Percentiles rank a stretch among this genome's conserved stretches.
These are phyloP conservation scores for Eilema depressum DNA, from an alignment of 2,888 invertebrate species.

Conservation along the genomic window DNA sequence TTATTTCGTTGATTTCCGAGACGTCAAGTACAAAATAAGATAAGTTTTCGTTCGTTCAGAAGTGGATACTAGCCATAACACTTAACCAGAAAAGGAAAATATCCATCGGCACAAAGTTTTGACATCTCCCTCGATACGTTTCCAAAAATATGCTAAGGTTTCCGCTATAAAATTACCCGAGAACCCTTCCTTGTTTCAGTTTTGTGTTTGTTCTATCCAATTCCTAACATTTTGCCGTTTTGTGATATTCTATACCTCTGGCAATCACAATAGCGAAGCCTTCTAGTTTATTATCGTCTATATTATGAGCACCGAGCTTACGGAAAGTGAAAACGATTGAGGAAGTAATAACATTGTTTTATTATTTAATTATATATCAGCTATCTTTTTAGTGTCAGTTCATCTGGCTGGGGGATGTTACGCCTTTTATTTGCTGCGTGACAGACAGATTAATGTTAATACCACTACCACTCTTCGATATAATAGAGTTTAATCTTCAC, in stretches of 20 bases:
- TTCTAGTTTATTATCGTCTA: constrained; percentile 64
- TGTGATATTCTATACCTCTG: constrained; percentile 68
- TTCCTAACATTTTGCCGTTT: constrained; percentile 58
- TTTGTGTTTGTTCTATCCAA: constrained; percentile 62
- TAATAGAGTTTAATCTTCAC: no score
- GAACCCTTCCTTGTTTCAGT: constrained; percentile 56
- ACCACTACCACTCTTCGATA: no score
- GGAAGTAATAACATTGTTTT: constrained; percentile 35
- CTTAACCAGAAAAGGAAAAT: constrained; percentile 26
- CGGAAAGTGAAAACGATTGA: constrained; percentile 49
- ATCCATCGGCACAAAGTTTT: constrained; percentile 41
- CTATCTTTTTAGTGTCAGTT: not conserved
- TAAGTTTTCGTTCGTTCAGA: constrained; percentile 18
- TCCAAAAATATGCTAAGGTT: constrained; percentile 66
- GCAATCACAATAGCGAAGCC: constrained; percentile 63
- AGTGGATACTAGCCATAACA: constrained; percentile 24
- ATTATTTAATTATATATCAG: constrained; percentile 26
- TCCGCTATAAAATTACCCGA: constrained; percentile 63
- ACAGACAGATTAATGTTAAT: no score
- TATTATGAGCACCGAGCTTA: constrained; percentile 56
- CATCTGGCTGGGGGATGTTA: no score
- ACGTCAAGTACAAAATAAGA: constrained; percentile 19
- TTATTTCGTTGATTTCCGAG: constrained; percentile 10
- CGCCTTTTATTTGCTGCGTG: no score
- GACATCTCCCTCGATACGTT: constrained; percentile 48